These are phyloP conservation scores for Phrynocephalus guinanensis DNA, from an alignment of 2,797 vertebrate genomes.

Conservation along the genomic window DNA sequence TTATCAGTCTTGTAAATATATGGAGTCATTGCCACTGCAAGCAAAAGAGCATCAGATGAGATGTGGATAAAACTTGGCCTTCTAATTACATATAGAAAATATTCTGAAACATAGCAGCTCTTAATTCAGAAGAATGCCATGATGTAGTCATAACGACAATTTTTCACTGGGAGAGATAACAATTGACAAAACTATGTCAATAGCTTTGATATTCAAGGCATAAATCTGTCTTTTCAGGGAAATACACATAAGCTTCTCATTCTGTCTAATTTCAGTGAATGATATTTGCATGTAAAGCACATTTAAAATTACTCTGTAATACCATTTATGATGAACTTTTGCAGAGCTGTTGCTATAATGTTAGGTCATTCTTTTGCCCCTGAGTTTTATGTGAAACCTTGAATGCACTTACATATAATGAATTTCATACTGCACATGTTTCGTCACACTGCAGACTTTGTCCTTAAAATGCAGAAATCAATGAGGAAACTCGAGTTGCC, in stretches of 20 bases:
- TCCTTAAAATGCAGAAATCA: not conserved
- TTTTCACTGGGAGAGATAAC: not conserved
- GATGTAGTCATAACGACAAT: not conserved
- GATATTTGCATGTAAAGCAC: not conserved
- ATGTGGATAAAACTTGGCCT: slow-evolving; percentile 16
- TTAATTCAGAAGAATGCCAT: slow-evolving; percentile 28
- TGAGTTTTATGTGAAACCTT: not conserved
- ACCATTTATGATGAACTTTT: not conserved
- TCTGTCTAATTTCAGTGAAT: not conserved
- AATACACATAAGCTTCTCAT: not conserved
- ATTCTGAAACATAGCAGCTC: slow-evolving; percentile 23
- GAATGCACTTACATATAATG: not conserved
- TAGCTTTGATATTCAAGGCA: too few species aligned
- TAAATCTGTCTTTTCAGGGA: not conserved
- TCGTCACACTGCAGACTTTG: not conserved
- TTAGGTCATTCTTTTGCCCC: not conserved
- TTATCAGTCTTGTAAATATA: not conserved
- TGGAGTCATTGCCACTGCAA: not conserved
- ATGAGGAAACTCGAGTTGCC: not conserved
- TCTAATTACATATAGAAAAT: not conserved
- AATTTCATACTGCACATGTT: not conserved
- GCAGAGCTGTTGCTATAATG: not conserved
- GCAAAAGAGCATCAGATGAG: not conserved
- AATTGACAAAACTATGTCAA: not conserved
- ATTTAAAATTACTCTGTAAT: not conserved